Conservation (phyloP, 1,140 invertebrate genomes). For the Cyclargus thomasi region DNA sequence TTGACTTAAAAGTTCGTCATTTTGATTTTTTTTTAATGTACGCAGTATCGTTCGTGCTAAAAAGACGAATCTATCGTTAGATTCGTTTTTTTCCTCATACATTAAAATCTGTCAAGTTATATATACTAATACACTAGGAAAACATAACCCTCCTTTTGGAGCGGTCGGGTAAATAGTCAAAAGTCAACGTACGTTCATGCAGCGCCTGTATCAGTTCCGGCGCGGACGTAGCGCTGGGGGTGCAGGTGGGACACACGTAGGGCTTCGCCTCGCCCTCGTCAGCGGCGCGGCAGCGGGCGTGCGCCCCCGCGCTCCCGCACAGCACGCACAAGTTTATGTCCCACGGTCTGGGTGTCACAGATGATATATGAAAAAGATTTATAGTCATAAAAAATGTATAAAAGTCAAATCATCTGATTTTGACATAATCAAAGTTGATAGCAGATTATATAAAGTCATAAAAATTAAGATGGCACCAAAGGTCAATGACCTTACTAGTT, state of each 20-base stretch:
- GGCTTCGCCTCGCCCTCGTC: neutral
- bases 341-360: constrained; percentile 33
- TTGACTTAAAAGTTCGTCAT: too few relatives aligned
- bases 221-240: constrained; percentile 33
- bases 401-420: neutral
- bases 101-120: too few relatives aligned
- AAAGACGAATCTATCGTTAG: too few relatives aligned
- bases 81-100: too few relatives aligned
- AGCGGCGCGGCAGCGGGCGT: constrained; percentile 30
- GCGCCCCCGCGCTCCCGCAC: constrained; percentile 43
- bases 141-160: too few relatives aligned
- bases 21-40: too few relatives aligned
- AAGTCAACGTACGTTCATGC: constrained; percentile 26
- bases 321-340: constrained; percentile 43
- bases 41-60: too few relatives aligned
- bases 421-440: too few relatives aligned
- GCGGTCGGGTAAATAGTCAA: neutral
- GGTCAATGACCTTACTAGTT: too few relatives aligned
- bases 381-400: neutral
- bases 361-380: neutral
- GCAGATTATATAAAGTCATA: too few relatives aligned
- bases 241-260: constrained; percentile 35
- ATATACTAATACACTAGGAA: neutral
- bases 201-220: constrained; percentile 27
- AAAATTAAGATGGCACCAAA: too few relatives aligned